Evolutionary conservation across 2,797 vertebrate genomes (phyloP), one percentile per base, ranked within the genome.

Genomic region (Bradypodion pumilum): DNA sequence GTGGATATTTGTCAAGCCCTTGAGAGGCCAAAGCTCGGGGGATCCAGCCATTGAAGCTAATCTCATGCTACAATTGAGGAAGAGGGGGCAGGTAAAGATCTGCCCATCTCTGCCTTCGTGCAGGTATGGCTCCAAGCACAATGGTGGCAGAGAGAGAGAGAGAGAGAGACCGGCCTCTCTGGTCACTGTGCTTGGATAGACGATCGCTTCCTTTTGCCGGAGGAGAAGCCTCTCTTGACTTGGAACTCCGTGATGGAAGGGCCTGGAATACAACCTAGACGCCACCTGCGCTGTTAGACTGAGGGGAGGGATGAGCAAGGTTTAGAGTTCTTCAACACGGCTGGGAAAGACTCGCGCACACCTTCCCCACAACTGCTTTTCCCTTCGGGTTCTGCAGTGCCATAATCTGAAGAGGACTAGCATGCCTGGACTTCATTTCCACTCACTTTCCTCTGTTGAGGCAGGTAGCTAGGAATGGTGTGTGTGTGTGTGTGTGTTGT

Each of bases 381-480:
- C 29, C 0, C 6, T 7, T 44, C 5, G 21, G 32, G 60, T 0
- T 0, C 13, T 4, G 0, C 7, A 3, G 49, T 49, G 65, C 37
- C 32, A 5, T 1, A 0, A 1, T 63, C 29, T n/a, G 29, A n/a
- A 29, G 59, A 23, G 42, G 1, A 7, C 27, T 49, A 81, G 77
- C 74, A 73, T 42, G 69, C 16, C 7, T 4, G 5, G 32, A 0
- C 0, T 0, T 8, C 72, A 5, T 9, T 13, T 0, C 8, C 9
- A 0, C 0, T 2, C 12, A 40, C 5, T 35, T 0, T 0, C 25
- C 29, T 73, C 40, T 75, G 0, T 79, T 8, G 32, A 7, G 0
- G 16, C 5, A 3, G 1, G 21, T 23, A 23, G 19, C 46, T 15
- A 9, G 49, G 23, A 29, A 27, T 1, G 1, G 0, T 2, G 3